Evolutionary conservation across 2,888 invertebrate species (phyloP).

Genomic region (Cryptocephalus primarius): DNA sequence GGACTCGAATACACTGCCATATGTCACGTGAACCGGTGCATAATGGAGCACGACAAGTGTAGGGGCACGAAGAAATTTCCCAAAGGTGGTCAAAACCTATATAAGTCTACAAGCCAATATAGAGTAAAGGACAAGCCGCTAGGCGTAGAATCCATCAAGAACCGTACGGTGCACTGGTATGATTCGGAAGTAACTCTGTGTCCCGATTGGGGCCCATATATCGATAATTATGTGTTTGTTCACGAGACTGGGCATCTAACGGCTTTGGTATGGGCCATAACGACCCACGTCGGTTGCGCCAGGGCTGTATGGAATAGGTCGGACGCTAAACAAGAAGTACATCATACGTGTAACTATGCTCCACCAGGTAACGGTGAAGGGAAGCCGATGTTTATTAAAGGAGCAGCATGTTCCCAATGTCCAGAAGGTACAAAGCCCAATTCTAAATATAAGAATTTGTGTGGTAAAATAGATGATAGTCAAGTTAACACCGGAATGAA

Average conservation of each 20-base stretch:
- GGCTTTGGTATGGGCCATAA: conserved; percentile 14
- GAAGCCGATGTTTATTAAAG: conserved; percentile 2
- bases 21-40: conserved; percentile 15
- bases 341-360: conserved; percentile 10
- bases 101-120: no score
- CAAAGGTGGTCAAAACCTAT: conserved; percentile 11
- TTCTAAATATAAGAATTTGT: conserved; percentile 4
- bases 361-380: conserved; percentile 4
- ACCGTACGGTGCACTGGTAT: background rate
- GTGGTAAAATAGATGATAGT: conserved; percentile 7
- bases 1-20: conserved; percentile 15
- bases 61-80: conserved; percentile 7
- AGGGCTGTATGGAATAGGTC: background rate
- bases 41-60: conserved; percentile 12
- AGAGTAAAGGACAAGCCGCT: conserved; percentile 2
- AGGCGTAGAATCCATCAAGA: background rate
- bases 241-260: conserved; percentile 12
- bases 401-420: conserved; percentile 5
- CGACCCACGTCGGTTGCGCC: conserved; percentile 13
- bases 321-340: background rate
- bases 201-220: no score
- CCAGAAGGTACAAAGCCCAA: conserved; percentile 28
- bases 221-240: background rate
- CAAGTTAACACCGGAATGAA: background rate
- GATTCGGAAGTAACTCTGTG: background rate